Conservation (phyloP, 2,888 invertebrate species). For the Micoletzkya japonica region DNA sequence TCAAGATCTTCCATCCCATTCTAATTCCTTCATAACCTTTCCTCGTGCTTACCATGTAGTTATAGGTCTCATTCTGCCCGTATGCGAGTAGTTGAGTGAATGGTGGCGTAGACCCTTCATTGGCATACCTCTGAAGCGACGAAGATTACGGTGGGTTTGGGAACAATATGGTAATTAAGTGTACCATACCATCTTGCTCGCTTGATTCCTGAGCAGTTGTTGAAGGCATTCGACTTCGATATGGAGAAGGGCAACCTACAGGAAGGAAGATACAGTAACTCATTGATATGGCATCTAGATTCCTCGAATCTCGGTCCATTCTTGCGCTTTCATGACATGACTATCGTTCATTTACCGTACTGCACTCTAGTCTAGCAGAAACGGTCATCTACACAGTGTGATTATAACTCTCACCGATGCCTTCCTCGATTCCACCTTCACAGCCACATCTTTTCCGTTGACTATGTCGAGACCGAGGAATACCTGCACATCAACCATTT, state of each 20-base stretch:
- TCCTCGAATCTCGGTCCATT: too few species aligned
- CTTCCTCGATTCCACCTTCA: conserved; percentile 19
- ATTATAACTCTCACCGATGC: conserved; percentile 10
- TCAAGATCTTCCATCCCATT: not conserved
- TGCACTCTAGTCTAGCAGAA: too few species aligned
- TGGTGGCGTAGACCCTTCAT: conserved; percentile 12
- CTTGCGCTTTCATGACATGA: too few species aligned
- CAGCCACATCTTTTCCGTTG: conserved; percentile 5
- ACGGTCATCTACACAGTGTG: not conserved
- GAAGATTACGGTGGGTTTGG: not conserved
- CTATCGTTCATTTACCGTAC: too few species aligned
- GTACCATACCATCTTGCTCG: not conserved
- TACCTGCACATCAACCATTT: conserved; percentile 2
- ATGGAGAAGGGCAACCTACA: not conserved
- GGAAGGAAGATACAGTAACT: too few species aligned
- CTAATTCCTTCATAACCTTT: not conserved
- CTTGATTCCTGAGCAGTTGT: conserved; percentile 1
- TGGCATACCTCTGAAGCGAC: not conserved
- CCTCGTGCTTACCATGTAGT: conserved; percentile 11
- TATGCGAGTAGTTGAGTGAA: conserved; percentile 17
- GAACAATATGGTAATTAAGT: too few species aligned
- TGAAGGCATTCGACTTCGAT: conserved; percentile 19
- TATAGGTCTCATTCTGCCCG: conserved; percentile 6
- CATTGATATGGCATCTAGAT: too few species aligned
- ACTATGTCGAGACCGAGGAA: conserved; percentile 5